A percentile compares a stretch with the other conserved stretches of the same genome.
Evolutionary conservation across 2,797 vertebrate genomes (phyloP).

Genomic region (Hipposideros larvatus): DNA sequence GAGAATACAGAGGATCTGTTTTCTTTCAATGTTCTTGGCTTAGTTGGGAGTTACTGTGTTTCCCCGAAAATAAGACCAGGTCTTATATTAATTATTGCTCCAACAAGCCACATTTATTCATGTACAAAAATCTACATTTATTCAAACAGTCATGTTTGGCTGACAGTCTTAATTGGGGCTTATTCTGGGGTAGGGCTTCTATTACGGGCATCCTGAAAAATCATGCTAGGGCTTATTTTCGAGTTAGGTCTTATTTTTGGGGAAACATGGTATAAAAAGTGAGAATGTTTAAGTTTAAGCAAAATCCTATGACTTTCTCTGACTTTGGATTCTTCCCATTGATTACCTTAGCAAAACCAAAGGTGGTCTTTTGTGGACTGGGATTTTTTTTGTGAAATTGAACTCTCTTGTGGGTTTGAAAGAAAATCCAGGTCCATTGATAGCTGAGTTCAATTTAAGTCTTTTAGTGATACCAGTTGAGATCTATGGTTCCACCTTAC

Average conservation of each 20-base stretch:
- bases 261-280: neutral
- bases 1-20: neutral
- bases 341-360: neutral
- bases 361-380: neutral
- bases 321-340: neutral
- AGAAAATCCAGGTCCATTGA: conserved; percentile 36
- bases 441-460: neutral
- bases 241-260: too few species aligned
- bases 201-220: too few species aligned
- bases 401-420: neutral
- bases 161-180: too few species aligned
- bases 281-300: neutral
- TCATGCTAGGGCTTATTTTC: too few species aligned
- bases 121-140: too few species aligned
- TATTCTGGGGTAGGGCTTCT: too few species aligned
- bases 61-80: too few species aligned
- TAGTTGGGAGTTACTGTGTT: neutral
- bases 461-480: neutral
- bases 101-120: too few species aligned
- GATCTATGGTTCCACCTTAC: neutral
- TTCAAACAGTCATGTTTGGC: too few species aligned
- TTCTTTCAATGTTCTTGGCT: neutral
- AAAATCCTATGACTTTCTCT: neutral
- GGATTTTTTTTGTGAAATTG: neutral
- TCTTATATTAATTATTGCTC: too few species aligned